Conservation (phyloP, 2,113 vertebrate species). For the Amphiprion percula region DNA sequence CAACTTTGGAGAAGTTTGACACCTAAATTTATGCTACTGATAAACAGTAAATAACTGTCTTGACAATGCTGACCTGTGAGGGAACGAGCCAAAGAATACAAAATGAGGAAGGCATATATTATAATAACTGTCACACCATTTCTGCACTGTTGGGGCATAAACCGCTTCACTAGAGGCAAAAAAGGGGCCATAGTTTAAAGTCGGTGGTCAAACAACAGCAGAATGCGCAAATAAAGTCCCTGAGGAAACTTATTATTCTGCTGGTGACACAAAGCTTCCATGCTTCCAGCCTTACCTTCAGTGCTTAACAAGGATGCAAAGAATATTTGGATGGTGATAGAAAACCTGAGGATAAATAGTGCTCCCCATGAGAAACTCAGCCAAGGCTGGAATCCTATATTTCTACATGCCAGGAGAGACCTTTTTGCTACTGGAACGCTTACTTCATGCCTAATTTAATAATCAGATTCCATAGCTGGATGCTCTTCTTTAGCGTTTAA, state of each 20-base stretch:
- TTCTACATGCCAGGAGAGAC: neutral
- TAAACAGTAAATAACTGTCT: conserved; percentile 8
- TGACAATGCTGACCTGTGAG: neutral
- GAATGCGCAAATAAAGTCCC: neutral
- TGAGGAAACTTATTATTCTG: neutral
- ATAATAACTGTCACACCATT: neutral
- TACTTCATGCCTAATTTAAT: too few relatives aligned
- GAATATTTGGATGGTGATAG: neutral
- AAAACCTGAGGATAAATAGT: neutral
- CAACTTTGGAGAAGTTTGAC: neutral
- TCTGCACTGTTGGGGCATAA: neutral
- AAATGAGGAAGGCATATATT: neutral
- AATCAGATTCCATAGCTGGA: too few relatives aligned
- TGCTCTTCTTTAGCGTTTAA: too few relatives aligned
- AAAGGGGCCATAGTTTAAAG: neutral
- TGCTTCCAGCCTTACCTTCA: neutral
- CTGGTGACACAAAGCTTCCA: neutral
- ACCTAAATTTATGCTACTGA: neutral
- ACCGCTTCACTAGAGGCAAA: neutral
- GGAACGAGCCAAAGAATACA: neutral
- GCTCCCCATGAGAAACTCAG: neutral
- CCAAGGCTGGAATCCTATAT: neutral
- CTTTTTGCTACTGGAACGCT: too few relatives aligned
- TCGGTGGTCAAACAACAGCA: neutral
- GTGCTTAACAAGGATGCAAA: neutral